Evolutionary conservation across 2,888 invertebrate genomes (phyloP).

Genomic region (Hypselothyrea guttata): DNA sequence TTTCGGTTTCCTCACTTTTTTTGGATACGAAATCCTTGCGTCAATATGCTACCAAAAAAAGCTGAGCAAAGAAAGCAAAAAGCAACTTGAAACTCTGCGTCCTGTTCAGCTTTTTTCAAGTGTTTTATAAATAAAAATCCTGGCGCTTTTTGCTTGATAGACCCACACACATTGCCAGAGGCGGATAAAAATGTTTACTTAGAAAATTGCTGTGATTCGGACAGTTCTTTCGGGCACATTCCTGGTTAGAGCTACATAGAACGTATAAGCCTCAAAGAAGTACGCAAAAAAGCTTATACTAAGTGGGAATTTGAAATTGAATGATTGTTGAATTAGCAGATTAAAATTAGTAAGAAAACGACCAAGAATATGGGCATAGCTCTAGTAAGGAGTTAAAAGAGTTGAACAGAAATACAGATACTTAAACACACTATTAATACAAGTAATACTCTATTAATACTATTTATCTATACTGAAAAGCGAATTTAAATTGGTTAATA

Average conservation of each 20-base stretch:
- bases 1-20: constrained; percentile 2
- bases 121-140: constrained; percentile 73
- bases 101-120: constrained; percentile 60
- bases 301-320: constrained; percentile 58
- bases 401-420: no score
- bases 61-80: constrained; percentile 10
- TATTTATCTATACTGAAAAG: no score
- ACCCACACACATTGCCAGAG: constrained; percentile 10
- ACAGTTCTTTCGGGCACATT: constrained; percentile 40
- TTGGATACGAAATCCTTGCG: constrained; percentile 58
- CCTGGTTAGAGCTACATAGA: neutral
- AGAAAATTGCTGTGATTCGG: constrained; percentile 71
- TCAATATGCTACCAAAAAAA: constrained; percentile 56
- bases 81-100: constrained; percentile 34
- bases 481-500: no score
- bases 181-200: constrained; percentile 64
- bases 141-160: constrained; percentile 43
- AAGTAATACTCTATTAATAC: no score
- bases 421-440: no score
- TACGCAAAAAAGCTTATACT: constrained; percentile 39
- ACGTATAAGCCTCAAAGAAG: constrained; percentile 14
- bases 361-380: neutral
- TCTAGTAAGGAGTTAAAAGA: neutral
- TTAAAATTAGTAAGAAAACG: constrained; percentile 35
- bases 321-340: constrained; percentile 67